These are phyloP conservation scores for Danio choprae DNA, from an alignment of 2,797 vertebrate species.

Conservation along the genomic window DNA sequence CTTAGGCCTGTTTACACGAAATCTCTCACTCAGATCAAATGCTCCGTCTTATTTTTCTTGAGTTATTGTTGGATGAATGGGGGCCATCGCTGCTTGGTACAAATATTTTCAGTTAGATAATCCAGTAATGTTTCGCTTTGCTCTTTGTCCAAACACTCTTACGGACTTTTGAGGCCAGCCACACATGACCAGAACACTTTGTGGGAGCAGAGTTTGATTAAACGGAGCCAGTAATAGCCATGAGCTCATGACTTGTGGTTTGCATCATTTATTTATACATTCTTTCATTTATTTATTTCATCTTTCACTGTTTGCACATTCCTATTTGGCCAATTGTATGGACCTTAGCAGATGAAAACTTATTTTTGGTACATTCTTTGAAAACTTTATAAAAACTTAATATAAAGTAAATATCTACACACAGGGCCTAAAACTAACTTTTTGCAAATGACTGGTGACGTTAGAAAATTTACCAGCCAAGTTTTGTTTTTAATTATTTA, in stretches of 20 bases:
- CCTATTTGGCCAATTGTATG: no score
- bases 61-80: conserved; percentile 41
- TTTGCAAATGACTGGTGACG: no score
- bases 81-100: conserved; percentile 32
- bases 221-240: conserved; percentile 33
- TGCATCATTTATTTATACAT: conserved; percentile 42
- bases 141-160: conserved; percentile 36
- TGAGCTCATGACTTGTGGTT: conserved; percentile 37
- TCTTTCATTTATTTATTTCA: conserved; percentile 40
- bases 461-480: no score
- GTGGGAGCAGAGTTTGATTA: conserved; percentile 45
- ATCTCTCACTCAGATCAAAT: conserved; percentile 35
- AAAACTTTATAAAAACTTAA: no score
- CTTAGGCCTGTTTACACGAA: conserved; percentile 47
- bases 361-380: no score
- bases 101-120: conserved; percentile 52
- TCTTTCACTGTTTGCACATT: neutral
- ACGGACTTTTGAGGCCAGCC: conserved; percentile 19
- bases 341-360: no score
- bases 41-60: conserved; percentile 28
- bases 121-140: conserved; percentile 49
- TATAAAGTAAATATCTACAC: no score
- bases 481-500: no score
- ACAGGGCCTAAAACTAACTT: no score
- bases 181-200: conserved; percentile 32